Conservation (phyloP, 1,140 invertebrate genomes). For the Ganaspis sp. region DNA sequence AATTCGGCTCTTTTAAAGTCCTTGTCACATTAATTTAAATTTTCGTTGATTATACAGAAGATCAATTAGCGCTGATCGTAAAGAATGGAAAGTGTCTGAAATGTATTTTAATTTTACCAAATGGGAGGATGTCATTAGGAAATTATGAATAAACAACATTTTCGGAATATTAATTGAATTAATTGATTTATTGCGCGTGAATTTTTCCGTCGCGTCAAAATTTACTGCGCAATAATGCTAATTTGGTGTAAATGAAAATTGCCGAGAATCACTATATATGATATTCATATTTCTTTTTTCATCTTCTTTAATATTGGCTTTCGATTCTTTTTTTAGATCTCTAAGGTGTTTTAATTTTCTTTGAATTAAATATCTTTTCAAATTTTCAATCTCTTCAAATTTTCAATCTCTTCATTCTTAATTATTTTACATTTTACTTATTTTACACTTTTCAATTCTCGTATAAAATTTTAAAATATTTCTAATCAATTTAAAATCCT, state of each 20-base stretch:
- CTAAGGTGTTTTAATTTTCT: too few species aligned
- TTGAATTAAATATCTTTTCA: too few species aligned
- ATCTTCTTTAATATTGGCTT: slow-evolving; percentile 35
- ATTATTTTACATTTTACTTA: too few species aligned
- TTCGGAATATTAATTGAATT: neutral
- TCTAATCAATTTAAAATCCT: neutral
- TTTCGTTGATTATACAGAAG: slow-evolving; percentile 9
- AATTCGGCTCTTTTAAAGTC: slow-evolving; percentile 38
- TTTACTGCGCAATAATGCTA: slow-evolving; percentile 11
- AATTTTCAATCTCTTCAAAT: too few species aligned
- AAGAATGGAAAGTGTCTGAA: neutral
- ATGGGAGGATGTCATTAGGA: neutral
- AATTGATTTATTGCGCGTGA: neutral
- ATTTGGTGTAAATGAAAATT: too few species aligned
- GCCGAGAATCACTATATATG: too few species aligned
- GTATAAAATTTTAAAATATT: neutral
- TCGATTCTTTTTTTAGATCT: too few species aligned
- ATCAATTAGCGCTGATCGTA: neutral
- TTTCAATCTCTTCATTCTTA: too few species aligned
- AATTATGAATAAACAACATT: slow-evolving; percentile 7
- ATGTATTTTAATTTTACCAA: neutral
- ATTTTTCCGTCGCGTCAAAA: slow-evolving; percentile 39
- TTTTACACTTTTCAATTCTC: too few species aligned
- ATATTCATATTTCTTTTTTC: slow-evolving; percentile 36
- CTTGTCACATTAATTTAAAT: slow-evolving; percentile 13